phyloP scores from a whole-genome alignment of 2,113 vertebrate genomes.

The Dendropsophus ebraccatus region DNA sequence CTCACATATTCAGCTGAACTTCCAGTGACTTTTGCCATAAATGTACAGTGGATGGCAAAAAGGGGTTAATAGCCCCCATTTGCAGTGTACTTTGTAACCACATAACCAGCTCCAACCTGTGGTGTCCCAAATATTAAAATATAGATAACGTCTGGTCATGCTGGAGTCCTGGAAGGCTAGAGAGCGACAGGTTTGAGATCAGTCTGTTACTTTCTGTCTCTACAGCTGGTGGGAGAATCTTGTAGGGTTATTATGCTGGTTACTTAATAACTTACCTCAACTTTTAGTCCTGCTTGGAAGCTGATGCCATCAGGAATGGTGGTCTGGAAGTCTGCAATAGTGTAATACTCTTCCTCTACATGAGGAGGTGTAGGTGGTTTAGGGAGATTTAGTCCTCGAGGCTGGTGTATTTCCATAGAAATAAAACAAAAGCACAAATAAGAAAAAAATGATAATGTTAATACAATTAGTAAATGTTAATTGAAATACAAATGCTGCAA shows the following conservation, averaged over 20 bases:
- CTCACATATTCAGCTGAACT: too few species aligned
- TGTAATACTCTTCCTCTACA: slow-evolving; percentile 97
- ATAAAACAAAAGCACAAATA: neutral
- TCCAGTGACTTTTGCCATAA: too few species aligned
- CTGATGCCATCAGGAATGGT: slow-evolving; percentile 97
- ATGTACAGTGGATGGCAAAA: too few species aligned
- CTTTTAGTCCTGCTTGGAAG: slow-evolving; percentile 95
- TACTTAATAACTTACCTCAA: slow-evolving; percentile 80
- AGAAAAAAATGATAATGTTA: neutral
- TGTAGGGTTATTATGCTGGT: too few species aligned
- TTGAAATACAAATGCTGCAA: neutral
- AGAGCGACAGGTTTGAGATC: too few species aligned
- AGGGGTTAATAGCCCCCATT: too few species aligned
- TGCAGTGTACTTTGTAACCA: too few species aligned
- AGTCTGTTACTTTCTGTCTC: neutral
- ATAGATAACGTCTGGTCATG: too few species aligned
- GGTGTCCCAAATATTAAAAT: too few species aligned
- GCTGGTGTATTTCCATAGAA: slow-evolving; percentile 72
- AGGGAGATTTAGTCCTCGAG: slow-evolving; percentile 89
- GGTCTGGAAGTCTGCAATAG: slow-evolving; percentile 97
- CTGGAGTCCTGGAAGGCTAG: too few species aligned
- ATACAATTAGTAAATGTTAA: neutral
- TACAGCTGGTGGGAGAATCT: neutral
- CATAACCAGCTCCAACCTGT: too few species aligned
- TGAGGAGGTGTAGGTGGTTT: slow-evolving; percentile 92